Base-by-base conservation (phyloP, 2,797 vertebrate species). In the Malurus leucopterus region DNA sequence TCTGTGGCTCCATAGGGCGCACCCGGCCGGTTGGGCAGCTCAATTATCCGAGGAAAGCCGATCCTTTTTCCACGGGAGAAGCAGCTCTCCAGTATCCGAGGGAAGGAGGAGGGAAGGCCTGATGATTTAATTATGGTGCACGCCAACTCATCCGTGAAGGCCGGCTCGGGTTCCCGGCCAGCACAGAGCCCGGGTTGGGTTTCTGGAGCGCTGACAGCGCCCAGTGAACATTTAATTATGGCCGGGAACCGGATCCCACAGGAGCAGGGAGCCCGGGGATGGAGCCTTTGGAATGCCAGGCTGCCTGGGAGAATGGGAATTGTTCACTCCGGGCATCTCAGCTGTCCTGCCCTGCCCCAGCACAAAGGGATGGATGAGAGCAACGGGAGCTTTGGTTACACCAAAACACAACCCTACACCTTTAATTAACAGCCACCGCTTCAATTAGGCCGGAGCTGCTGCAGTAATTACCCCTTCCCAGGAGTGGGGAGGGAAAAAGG, bases 51-150 rank as follows among this genome's bases (percentile, higher is more conserved):
- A 95, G 96, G 98, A 95, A 97, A 95, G 91, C 90, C 36, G 96
- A 97, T 95, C 95, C 92, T 97, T 97, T 97, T 97, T 96, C 98
- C 96, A 90, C 96, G 96, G 94, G 86, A 95, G 76, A 96, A 36
- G 36, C 36, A 36, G 93, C 96, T 98, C 97, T 99, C 97, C 96
- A 94, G 90, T 98, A 99, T 98, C 98, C 97, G 93, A 96, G 84
- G 86, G 90, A 97, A 97, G 97, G 97, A 97, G 97, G 98, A 98
- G 97, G 96, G 95, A 97, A 97, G 96, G 93, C 92, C 95, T 97
- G 97, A 99, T 99, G 96, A 99, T 99, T 99, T 99, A 99, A 99
- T 99, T 97, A 99, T 99, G 98, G 98, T 85, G 96, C 97, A 93
- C 91, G 97, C 97, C 97, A 98, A 98, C 97, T 99, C 98, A 98